Percentiles rank a stretch among this genome's conserved stretches.
These are phyloP conservation scores for Crocidura indochinensis DNA, from an alignment of 2,797 vertebrate genomes.

Conservation along the genomic window DNA sequence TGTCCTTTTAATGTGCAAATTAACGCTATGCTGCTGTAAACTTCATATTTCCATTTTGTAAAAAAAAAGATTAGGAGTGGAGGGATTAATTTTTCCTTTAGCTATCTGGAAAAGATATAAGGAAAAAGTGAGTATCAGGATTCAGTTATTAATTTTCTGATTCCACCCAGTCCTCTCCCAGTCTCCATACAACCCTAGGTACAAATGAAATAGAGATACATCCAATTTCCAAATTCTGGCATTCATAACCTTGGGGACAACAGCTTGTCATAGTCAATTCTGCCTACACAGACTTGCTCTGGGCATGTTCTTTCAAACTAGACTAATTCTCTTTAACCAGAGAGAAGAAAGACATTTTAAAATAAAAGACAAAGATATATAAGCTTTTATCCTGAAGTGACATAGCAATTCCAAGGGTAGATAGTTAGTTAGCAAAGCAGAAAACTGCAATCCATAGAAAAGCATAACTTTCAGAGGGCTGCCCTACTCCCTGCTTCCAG, in stretches of 20 bases:
- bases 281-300: neutral
- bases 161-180: neutral
- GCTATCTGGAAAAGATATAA: neutral
- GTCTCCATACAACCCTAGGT: neutral
- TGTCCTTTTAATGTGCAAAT: neutral
- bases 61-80: constrained; percentile 13
- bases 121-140: neutral
- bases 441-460: neutral
- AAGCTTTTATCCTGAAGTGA: neutral
- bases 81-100: neutral
- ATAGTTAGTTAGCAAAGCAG: neutral
- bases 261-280: neutral
- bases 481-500: neutral
- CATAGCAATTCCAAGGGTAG: neutral
- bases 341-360: constrained; percentile 25
- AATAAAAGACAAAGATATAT: constrained; percentile 12
- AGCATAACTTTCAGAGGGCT: neutral
- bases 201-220: neutral
- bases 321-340: neutral
- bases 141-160: constrained; percentile 7
- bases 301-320: constrained; percentile 1
- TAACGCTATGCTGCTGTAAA: neutral
- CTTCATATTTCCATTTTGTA: constrained; percentile 48
- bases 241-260: neutral
- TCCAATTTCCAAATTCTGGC: constrained; percentile 42